Conservation (phyloP, 2,888 invertebrate species). For the Chelonus formosanus region DNA sequence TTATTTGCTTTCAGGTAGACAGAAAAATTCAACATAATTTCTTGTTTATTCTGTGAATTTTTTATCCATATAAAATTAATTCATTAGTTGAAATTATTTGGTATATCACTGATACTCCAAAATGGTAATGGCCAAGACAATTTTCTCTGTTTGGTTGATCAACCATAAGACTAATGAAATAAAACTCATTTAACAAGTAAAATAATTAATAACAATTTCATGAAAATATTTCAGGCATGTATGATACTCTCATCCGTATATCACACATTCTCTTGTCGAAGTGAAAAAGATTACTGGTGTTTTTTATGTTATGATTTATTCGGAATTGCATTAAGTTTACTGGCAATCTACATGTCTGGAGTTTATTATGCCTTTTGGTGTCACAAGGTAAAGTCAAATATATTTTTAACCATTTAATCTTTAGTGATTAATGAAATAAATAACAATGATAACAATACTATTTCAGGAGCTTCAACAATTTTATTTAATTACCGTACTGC, state of each 20-base stretch:
- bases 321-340: slow-evolving; percentile 90
- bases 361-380: slow-evolving; percentile 98
- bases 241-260: slow-evolving; percentile 92
- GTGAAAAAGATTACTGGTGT: slow-evolving; percentile 83
- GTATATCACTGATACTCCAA: too few species aligned
- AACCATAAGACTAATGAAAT: too few species aligned
- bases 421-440: background rate
- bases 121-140: too few species aligned
- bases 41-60: too few species aligned
- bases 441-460: slow-evolving; percentile 24
- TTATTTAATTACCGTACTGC: slow-evolving; percentile 82
- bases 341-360: slow-evolving; percentile 94
- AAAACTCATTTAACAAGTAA: background rate
- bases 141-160: too few species aligned
- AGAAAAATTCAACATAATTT: background rate
- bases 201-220: slow-evolving; percentile 27
- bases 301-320: slow-evolving; percentile 92
- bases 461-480: slow-evolving; percentile 80
- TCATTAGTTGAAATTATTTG: too few species aligned
- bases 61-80: too few species aligned
- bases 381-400: slow-evolving; percentile 75
- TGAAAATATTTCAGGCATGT: slow-evolving; percentile 76
- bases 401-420: background rate
- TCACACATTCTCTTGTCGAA: slow-evolving; percentile 94
- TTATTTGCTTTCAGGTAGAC: slow-evolving; percentile 85